Conservation (phyloP, 2,888 invertebrate species). For the Ochlodes sylvanus region DNA sequence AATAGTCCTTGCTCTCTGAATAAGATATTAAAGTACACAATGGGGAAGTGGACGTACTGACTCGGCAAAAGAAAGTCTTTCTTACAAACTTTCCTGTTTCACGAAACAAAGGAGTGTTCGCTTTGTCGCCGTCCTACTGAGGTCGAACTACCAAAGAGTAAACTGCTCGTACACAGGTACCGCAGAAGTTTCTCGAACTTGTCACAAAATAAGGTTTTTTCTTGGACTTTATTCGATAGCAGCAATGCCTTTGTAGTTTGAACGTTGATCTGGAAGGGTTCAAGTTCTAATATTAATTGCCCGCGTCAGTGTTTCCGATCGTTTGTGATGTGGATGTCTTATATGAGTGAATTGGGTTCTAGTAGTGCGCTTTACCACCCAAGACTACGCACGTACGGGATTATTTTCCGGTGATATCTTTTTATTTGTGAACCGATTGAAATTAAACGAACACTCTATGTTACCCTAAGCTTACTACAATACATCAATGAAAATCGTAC, state of each 20-base stretch:
- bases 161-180: slow-evolving; percentile 11
- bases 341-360: too few relatives aligned
- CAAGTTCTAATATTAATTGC: too few relatives aligned
- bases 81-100: slow-evolving; percentile 29
- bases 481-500: too few relatives aligned
- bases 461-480: too few relatives aligned
- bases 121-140: slow-evolving; percentile 32
- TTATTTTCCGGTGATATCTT: too few relatives aligned
- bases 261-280: too few relatives aligned
- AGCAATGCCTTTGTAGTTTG: neutral
- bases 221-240: neutral
- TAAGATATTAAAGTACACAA: slow-evolving; percentile 13
- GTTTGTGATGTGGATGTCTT: too few relatives aligned
- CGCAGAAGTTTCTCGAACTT: slow-evolving; percentile 24
- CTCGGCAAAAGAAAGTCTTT: slow-evolving; percentile 30
- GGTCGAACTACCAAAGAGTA: slow-evolving; percentile 23
- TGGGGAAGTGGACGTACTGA: slow-evolving; percentile 7
- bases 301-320: too few relatives aligned
- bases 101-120: slow-evolving; percentile 27
- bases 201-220: neutral
- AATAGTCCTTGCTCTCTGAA: slow-evolving; percentile 3
- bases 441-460: too few relatives aligned
- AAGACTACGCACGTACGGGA: too few relatives aligned
- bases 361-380: too few relatives aligned
- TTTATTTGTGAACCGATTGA: too few relatives aligned